Percentiles rank a stretch among this genome's conserved stretches.
Evolutionary conservation across 2,888 invertebrate species (phyloP).

Genomic region (Coelopa pilipes): DNA sequence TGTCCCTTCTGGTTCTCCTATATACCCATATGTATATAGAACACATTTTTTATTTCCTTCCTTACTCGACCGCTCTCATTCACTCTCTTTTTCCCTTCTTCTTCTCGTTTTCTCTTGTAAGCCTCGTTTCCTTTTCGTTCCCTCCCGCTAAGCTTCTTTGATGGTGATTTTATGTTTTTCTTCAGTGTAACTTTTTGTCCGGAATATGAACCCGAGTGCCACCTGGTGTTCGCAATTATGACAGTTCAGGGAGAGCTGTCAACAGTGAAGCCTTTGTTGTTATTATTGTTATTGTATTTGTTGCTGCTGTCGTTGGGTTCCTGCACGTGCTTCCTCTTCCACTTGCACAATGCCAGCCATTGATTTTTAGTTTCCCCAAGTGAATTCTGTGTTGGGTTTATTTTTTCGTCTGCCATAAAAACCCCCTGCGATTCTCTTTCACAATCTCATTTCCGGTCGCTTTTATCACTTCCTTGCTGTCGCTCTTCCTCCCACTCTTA

Average conservation of each 20-base stretch:
- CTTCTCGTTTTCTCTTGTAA: background rate
- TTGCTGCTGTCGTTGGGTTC: background rate
- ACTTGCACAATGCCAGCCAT: constrained; percentile 1
- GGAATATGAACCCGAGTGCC: background rate
- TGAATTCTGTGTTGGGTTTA: too few relatives aligned
- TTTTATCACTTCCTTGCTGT: too few relatives aligned
- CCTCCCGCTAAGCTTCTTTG: background rate
- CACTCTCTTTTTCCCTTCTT: background rate
- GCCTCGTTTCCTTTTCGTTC: background rate
- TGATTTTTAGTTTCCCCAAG: background rate
- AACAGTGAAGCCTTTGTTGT: too few relatives aligned
- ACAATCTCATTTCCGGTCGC: too few relatives aligned
- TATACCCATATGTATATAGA: too few relatives aligned
- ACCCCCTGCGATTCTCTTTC: too few relatives aligned
- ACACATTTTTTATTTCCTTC: background rate
- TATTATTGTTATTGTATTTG: too few relatives aligned
- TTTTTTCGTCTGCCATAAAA: background rate
- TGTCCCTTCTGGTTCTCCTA: too few relatives aligned
- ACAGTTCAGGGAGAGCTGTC: constrained; percentile 14
- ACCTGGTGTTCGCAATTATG: constrained; percentile 26
- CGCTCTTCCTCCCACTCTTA: background rate
- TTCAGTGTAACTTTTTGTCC: background rate
- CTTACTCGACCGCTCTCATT: too few relatives aligned
- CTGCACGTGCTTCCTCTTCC: constrained; percentile 9
- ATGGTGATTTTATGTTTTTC: background rate